Conservation (phyloP, 2,797 vertebrate genomes). For the Arremon brunneinucha region DNA sequence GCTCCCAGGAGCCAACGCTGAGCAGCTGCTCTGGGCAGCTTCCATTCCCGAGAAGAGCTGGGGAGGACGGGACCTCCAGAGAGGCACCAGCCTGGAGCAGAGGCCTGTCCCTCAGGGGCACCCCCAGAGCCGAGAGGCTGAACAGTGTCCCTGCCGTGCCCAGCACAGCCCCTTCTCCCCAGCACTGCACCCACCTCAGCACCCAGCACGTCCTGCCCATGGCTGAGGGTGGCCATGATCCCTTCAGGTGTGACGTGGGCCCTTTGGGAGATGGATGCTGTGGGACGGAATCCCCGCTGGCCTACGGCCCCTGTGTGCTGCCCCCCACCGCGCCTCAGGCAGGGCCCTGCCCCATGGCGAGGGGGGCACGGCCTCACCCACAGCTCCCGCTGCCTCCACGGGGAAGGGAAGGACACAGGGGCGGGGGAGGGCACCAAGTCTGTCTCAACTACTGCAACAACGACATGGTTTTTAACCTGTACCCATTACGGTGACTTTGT, state of each 20-base stretch:
- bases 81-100: conserved; percentile 37
- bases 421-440: not conserved
- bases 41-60: not conserved
- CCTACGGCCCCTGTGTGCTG: not conserved
- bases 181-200: not conserved
- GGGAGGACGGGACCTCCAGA: not conserved
- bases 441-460: conserved; percentile 28
- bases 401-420: not conserved
- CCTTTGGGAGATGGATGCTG: not conserved
- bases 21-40: conserved; percentile 1
- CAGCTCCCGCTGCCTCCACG: not conserved
- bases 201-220: not conserved
- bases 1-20: not conserved
- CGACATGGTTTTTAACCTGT: conserved; percentile 37
- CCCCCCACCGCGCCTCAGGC: not conserved
- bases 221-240: not conserved
- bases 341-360: not conserved
- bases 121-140: not conserved
- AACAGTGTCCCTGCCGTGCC: not conserved
- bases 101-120: not conserved
- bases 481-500: conserved; percentile 25
- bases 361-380: not conserved
- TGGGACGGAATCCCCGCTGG: not conserved
- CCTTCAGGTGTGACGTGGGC: not conserved
- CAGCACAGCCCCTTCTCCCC: conserved; percentile 15